These are phyloP conservation scores for Syrista parreyssii DNA, from an alignment of 2,888 invertebrate species.

Conservation along the genomic window DNA sequence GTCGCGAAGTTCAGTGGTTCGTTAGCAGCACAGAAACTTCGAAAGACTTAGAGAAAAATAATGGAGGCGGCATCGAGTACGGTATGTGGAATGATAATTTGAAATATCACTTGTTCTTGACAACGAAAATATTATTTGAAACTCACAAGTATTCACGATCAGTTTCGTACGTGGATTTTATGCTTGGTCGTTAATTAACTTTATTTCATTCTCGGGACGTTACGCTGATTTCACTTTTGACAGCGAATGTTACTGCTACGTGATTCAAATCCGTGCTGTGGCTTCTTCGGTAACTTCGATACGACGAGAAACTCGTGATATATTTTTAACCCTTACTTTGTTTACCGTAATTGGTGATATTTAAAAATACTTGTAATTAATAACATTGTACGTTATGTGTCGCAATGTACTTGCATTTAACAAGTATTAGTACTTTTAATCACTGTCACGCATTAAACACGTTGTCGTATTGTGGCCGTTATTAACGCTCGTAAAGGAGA, in stretches of 20 bases:
- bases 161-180: neutral
- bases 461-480: neutral
- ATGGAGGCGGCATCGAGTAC: neutral
- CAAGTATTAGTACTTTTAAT: neutral
- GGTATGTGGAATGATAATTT: neutral
- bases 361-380: neutral
- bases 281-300: neutral
- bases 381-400: neutral
- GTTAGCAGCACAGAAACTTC: conserved; percentile 2
- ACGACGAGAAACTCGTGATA: neutral
- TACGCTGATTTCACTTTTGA: neutral
- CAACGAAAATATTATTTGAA: neutral
- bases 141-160: neutral
- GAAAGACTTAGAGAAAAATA: neutral
- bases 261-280: neutral
- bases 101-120: neutral
- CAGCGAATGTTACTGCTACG: neutral
- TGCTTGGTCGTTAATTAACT: neutral
- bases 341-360: neutral
- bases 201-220: neutral
- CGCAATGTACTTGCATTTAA: neutral
- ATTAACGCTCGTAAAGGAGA: neutral
- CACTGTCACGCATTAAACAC: too few relatives aligned
- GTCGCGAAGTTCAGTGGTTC: conserved; percentile 3
- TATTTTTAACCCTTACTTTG: neutral